Conservation (phyloP, 2,888 invertebrate genomes). For the Eucera pruinosa region DNA sequence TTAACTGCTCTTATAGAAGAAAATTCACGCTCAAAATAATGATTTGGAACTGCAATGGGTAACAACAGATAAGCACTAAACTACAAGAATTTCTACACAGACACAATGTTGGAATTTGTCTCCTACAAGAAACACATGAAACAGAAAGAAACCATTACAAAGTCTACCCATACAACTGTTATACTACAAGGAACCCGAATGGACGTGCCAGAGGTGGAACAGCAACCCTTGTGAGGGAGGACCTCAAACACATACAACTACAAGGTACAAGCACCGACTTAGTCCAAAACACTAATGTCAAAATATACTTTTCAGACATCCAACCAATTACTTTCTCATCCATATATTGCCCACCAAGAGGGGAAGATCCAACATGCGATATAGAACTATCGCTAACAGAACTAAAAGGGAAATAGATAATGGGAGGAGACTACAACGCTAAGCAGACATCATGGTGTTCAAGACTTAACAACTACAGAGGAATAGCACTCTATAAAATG, state of each 20-base stretch:
- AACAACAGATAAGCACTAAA: not conserved
- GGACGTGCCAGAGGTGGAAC: not conserved
- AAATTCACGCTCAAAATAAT: constrained; percentile 1
- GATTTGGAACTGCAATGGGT: not conserved
- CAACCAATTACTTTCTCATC: not conserved
- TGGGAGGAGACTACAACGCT: not conserved
- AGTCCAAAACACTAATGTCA: not conserved
- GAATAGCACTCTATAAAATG: not conserved
- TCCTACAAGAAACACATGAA: not conserved
- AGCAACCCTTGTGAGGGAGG: not conserved
- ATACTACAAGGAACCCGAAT: not conserved
- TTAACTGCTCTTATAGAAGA: not conserved
- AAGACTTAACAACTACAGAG: not conserved
- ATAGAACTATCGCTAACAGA: not conserved
- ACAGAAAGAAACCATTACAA: not conserved
- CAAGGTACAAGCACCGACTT: not conserved
- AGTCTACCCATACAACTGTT: not conserved
- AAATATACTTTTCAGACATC: not conserved
- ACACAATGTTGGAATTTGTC: not conserved
- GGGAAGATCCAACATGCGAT: not conserved
- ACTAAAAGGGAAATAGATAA: not conserved
- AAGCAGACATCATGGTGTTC: not conserved
- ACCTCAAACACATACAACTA: not conserved
- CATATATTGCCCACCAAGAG: not conserved
- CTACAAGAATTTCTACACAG: not conserved